A percentile compares a stretch with the other conserved stretches of the same genome.
Conservation (phyloP, 2,113 vertebrate genomes). For the Leptobrachium ailaonicum region DNA sequence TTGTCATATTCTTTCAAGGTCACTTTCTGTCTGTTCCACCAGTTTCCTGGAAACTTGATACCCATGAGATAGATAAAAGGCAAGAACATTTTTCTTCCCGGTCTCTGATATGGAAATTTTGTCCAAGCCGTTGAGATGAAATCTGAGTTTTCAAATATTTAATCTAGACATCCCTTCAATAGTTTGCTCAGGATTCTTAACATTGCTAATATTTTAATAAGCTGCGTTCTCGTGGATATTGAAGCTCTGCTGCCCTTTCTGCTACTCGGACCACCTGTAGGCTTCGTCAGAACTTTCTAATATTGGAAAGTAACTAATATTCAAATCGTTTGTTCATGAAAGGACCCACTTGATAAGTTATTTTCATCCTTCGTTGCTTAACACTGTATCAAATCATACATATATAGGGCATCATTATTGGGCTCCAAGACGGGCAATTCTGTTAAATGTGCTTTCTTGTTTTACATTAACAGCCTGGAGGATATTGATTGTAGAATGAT, state of each 20-base stretch:
- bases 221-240: neutral
- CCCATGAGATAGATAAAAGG: slow-evolving; percentile 16
- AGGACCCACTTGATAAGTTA: too few relatives aligned
- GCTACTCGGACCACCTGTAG: neutral
- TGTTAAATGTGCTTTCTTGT: too few relatives aligned
- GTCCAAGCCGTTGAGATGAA: neutral
- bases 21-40: neutral
- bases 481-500: too few relatives aligned
- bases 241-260: neutral
- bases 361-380: too few relatives aligned
- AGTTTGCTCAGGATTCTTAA: neutral
- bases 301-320: too few relatives aligned
- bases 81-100: neutral
- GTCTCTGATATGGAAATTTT: slow-evolving; percentile 20
- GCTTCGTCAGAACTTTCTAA: neutral
- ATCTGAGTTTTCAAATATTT: neutral
- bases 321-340: too few relatives aligned
- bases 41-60: neutral
- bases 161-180: neutral
- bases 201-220: neutral
- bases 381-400: too few relatives aligned
- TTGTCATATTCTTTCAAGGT: neutral
- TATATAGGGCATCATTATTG: too few relatives aligned
- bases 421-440: too few relatives aligned
- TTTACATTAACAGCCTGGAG: too few relatives aligned